These are phyloP conservation scores for Lutraria rhynchaena DNA, from an alignment of 1,140 invertebrate genomes.

Conservation along the genomic window DNA sequence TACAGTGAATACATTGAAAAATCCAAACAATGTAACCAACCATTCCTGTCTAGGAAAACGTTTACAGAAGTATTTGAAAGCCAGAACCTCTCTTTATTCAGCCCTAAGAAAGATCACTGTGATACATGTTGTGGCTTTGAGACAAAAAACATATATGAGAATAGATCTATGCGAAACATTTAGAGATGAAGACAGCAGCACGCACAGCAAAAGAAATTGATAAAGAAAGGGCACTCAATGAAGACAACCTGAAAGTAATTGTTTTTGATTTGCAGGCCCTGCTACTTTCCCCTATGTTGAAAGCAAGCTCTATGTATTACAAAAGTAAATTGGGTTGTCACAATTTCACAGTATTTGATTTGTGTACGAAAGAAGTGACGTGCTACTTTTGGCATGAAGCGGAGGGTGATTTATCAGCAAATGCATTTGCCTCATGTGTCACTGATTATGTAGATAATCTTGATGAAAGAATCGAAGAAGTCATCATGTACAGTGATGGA, in stretches of 20 bases:
- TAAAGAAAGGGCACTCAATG: slow-evolving; percentile 12
- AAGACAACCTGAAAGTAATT: slow-evolving; percentile 25
- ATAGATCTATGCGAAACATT: slow-evolving; percentile 19
- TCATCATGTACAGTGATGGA: slow-evolving; percentile 36
- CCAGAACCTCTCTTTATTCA: slow-evolving; percentile 26
- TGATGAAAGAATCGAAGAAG: background rate
- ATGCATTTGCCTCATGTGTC: slow-evolving; percentile 39
- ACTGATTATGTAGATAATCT: slow-evolving; percentile 20
- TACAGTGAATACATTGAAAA: slow-evolving; percentile 2
- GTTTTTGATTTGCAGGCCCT: slow-evolving; percentile 34
- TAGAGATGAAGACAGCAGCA: background rate
- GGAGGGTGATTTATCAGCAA: slow-evolving; percentile 19
- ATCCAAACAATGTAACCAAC: too few species aligned
- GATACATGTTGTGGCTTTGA: slow-evolving; percentile 23
- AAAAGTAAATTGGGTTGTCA: slow-evolving; percentile 43
- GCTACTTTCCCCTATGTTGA: slow-evolving; percentile 18
- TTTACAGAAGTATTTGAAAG: slow-evolving; percentile 13
- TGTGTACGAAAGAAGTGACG: background rate
- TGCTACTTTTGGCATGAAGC: slow-evolving; percentile 50
- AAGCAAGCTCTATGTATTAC: slow-evolving; percentile 28
- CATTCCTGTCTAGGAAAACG: too few species aligned
- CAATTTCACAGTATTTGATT: slow-evolving; percentile 30
- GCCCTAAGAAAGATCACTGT: slow-evolving; percentile 35
- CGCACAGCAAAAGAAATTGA: background rate
- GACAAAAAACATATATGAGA: background rate